phyloP scores from a whole-genome alignment of 2,888 invertebrate species.

The Cosmia pyralina region DNA sequence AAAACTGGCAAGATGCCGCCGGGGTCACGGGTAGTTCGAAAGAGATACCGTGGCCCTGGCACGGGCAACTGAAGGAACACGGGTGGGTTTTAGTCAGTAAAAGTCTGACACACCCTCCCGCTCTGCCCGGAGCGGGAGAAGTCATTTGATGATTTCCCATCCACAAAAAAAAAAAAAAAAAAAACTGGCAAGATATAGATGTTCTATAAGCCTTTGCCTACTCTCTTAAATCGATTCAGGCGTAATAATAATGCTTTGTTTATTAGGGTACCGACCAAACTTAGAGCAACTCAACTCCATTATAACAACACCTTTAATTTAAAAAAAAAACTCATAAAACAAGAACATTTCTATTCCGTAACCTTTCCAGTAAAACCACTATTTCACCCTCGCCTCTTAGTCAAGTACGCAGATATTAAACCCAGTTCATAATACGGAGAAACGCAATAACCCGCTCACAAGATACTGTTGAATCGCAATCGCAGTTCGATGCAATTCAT shows the following conservation, averaged over 20 bases:
- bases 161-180: too few relatives aligned
- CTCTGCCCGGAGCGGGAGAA: too few relatives aligned
- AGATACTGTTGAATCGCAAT: slow-evolving; percentile 44
- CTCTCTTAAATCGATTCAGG: background rate
- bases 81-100: too few relatives aligned
- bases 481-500: slow-evolving; percentile 39
- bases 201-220: too few relatives aligned
- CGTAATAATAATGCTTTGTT: background rate
- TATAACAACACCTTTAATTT: too few relatives aligned
- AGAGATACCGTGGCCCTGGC: too few relatives aligned
- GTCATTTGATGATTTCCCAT: too few relatives aligned
- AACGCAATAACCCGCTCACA: slow-evolving; percentile 49
- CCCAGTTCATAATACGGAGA: slow-evolving; percentile 35
- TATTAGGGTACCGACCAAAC: background rate
- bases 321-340: background rate
- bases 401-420: slow-evolving; percentile 49
- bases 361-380: background rate
- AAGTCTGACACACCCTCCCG: too few relatives aligned
- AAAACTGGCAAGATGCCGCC: background rate
- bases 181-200: background rate
- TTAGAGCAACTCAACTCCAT: background rate
- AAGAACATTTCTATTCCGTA: background rate
- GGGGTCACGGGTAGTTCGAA: too few relatives aligned
- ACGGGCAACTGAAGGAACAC: too few relatives aligned
- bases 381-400: slow-evolving; percentile 28